Conservation (phyloP, 1,140 invertebrate genomes). For the Drosophila lacertosa region DNA sequence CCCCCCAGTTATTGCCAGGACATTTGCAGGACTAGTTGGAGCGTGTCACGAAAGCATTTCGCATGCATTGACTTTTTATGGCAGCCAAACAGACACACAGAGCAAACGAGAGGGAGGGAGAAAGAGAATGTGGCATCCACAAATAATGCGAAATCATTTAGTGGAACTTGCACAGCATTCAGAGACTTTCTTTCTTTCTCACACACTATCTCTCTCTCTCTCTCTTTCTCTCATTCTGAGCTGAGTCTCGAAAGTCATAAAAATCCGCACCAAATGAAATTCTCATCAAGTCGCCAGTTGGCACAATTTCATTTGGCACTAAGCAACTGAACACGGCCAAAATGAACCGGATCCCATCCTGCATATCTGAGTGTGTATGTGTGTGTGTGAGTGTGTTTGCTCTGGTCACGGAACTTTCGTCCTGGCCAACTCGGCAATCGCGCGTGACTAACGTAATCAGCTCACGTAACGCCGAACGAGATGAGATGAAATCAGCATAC, state of each 20-base stretch:
- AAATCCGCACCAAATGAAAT: conserved; percentile 76
- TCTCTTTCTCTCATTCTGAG: conserved; percentile 1
- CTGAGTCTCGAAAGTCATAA: conserved; percentile 65
- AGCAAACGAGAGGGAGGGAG: not conserved
- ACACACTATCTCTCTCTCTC: conserved; percentile 13
- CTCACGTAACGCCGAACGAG: conserved; percentile 78
- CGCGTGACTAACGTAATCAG: conserved; percentile 80
- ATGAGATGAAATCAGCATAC: conserved; percentile 82
- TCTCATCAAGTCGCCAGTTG: conserved; percentile 78
- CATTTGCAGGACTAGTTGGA: conserved; percentile 56
- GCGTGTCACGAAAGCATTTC: conserved; percentile 76
- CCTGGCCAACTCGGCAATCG: conserved; percentile 40
- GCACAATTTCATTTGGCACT: conserved; percentile 75
- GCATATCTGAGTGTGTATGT: not conserved
- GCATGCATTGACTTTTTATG: conserved; percentile 83
- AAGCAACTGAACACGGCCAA: conserved; percentile 66
- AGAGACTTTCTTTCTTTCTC: conserved; percentile 14
- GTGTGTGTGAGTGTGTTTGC: conserved; percentile 15
- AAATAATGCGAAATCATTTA: conserved; percentile 84
- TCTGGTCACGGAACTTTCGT: conserved; percentile 32
- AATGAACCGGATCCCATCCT: conserved; percentile 34
- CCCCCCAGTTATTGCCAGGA: conserved; percentile 6
- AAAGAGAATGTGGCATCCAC: conserved; percentile 23
- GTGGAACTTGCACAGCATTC: conserved; percentile 42
- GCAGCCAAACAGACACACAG: conserved; percentile 27